Conservation (phyloP, 2,797 vertebrate species). For the Danio albolineatus region DNA sequence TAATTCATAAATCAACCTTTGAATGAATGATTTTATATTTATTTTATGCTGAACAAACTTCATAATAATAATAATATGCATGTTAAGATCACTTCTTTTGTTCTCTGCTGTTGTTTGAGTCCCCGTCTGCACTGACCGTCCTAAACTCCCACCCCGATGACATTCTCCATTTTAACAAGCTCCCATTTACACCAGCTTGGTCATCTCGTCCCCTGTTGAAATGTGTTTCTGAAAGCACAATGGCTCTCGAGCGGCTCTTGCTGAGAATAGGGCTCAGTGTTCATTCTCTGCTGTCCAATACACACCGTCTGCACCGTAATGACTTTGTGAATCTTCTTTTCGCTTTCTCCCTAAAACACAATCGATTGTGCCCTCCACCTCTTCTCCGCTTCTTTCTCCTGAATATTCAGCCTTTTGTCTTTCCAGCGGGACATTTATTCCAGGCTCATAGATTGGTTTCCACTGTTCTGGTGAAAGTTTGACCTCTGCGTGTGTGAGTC, state of each 20-base stretch:
- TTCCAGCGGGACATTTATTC: background rate
- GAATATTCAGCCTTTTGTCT: conserved; percentile 3
- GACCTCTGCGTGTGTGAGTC: too few species aligned
- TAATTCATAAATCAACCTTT: too few species aligned
- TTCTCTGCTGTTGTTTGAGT: background rate
- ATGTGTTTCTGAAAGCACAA: background rate
- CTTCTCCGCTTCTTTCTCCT: background rate
- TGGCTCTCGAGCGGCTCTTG: background rate
- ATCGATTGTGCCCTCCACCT: background rate
- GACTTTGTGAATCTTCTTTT: background rate
- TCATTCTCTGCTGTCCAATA: background rate
- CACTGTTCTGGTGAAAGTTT: background rate
- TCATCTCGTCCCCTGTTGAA: background rate
- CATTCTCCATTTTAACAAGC: background rate
- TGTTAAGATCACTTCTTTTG: background rate
- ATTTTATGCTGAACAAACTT: background rate
- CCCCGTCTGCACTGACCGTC: background rate
- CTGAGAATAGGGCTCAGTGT: background rate
- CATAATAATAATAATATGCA: background rate
- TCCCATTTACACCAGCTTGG: background rate
- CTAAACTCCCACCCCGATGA: background rate
- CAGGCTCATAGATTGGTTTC: background rate
- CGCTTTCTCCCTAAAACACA: background rate
- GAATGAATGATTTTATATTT: background rate
- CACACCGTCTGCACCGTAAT: background rate